Base-by-base conservation (phyloP, 2,888 invertebrate species). In the Eulithis prunata region DNA sequence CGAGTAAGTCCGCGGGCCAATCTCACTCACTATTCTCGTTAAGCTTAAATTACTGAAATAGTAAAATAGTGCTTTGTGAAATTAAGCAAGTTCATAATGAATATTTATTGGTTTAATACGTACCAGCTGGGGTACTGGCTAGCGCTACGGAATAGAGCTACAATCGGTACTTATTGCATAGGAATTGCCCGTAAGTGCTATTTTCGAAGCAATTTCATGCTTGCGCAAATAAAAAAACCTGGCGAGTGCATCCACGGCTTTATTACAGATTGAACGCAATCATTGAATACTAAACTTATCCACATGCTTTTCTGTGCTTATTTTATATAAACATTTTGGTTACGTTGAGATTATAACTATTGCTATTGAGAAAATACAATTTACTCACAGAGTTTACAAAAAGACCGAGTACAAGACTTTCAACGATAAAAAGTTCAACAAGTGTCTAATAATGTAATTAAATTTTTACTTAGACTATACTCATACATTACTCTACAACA, bases 41-140 rank as follows among this genome's bases (percentile, higher is more conserved):
- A 85, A 85, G 85, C 83, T 85, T 81, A 85, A 89, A 89, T 89
- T 89, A 89, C 85, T 81, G 84, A 83, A 87, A 88, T 88, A 88
- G 86, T 89, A 88, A 89, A 87, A 87, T 88, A 90, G 86, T 85
- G 85, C 80, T 82, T 82, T 86, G 82, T 81, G 82, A 87, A 89
- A 91, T 91, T 91, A 89, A 91, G 88, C 87, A 86, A 91, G 85
- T 90, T 90, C 86, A 88, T 91, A 92, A 92, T 91, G 88, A 89
- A 90, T 91, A 91, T 92, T 92, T 92, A 92, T 90, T 75, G 89
- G 80, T 88, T 91, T 91, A 92, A 92, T 92, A 91, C 88, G 80
- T 75, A 82, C 84, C 87, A 89, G 87, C 88, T 87, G 87, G 71
- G 78, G 79, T 73, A 75, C 78, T 77, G 62, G 62, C 61, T 38